A percentile compares a stretch with the other conserved stretches of the same genome.
Evolutionary conservation across 2,797 vertebrate species (phyloP).

Genomic region (Coendou prehensilis): DNA sequence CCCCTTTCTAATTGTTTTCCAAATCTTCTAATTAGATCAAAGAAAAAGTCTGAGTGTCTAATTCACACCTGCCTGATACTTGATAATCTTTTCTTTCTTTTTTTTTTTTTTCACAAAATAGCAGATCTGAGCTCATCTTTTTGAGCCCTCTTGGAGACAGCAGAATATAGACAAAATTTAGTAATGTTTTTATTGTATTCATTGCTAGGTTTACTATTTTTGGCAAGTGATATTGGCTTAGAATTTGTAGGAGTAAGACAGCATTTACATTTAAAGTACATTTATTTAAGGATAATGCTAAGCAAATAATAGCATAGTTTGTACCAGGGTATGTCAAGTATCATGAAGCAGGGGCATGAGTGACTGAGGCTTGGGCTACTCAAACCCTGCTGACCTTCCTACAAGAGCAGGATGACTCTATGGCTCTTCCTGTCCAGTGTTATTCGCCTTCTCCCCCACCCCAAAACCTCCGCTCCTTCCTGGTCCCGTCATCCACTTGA

Average conservation of each 20-base stretch:
- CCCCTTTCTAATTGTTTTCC: neutral
- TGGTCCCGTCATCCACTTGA: constrained; percentile 10
- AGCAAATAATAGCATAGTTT: constrained; percentile 13
- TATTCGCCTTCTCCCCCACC: neutral
- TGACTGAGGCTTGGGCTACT: neutral
- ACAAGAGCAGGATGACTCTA: neutral
- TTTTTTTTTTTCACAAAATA: neutral
- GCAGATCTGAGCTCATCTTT: neutral
- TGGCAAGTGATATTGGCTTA: constrained; percentile 7
- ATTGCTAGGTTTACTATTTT: constrained; percentile 22
- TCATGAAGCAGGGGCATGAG: neutral
- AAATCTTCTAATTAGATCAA: neutral
- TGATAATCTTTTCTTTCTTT: neutral
- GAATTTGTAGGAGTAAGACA: constrained; percentile 15
- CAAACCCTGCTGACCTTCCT: neutral
- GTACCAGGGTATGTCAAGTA: neutral
- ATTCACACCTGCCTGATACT: neutral
- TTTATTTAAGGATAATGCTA: constrained; percentile 12
- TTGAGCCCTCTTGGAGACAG: neutral
- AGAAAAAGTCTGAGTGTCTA: neutral
- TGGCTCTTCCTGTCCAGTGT: no score
- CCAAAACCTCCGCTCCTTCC: neutral
- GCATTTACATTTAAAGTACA: constrained; percentile 36
- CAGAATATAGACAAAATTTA: neutral
- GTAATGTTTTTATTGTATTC: neutral